Evolutionary conservation across 2,888 invertebrate genomes (phyloP).

Genomic region (Andrena hattorfiana): DNA sequence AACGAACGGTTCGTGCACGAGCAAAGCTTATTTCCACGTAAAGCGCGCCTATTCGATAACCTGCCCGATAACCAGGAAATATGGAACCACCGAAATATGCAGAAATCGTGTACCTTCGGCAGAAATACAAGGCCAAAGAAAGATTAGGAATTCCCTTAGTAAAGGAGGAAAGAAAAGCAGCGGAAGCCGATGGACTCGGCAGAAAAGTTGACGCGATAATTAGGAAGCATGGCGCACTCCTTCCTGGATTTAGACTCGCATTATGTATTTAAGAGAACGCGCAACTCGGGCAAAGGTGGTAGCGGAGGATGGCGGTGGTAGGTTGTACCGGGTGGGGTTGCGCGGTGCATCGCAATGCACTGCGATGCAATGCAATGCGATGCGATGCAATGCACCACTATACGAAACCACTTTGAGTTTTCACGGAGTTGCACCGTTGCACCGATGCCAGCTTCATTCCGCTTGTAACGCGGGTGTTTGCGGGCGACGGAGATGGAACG

Average conservation of each 20-base stretch:
- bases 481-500: constrained; percentile 17
- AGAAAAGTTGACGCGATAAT: constrained; percentile 66
- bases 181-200: constrained; percentile 27
- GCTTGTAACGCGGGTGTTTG: constrained; percentile 34
- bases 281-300: constrained; percentile 19
- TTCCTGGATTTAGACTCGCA: constrained; percentile 54
- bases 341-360: constrained; percentile 18
- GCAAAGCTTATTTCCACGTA: constrained; percentile 10
- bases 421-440: constrained; percentile 53
- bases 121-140: background rate
- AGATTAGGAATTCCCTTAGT: background rate
- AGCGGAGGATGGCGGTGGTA: background rate
- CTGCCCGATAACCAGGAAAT: background rate
- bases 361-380: constrained; percentile 32
- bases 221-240: constrained; percentile 42
- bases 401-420: constrained; percentile 61
- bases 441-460: constrained; percentile 44
- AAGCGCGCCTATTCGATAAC: background rate
- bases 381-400: constrained; percentile 55
- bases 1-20: no score
- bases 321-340: constrained; percentile 6
- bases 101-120: background rate
- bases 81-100: background rate
- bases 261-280: constrained; percentile 64
- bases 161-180: background rate